Conservation (phyloP, 2,888 invertebrate genomes). For the Smittia aterrima region DNA sequence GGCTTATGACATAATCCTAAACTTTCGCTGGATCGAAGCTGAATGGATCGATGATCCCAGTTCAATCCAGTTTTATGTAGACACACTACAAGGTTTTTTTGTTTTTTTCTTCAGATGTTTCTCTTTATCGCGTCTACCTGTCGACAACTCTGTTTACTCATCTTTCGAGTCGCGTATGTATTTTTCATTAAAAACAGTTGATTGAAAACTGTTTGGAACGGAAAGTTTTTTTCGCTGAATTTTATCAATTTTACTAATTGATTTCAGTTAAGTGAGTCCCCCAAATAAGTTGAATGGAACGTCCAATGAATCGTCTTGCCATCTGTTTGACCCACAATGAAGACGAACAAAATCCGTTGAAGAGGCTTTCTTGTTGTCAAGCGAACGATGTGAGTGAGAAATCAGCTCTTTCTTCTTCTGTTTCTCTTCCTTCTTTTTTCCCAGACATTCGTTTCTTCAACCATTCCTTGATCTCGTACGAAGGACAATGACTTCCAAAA, state of each 20-base stretch:
- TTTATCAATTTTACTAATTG: too few relatives aligned
- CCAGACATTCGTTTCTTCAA: conserved; percentile 20
- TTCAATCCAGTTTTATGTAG: conserved; percentile 1
- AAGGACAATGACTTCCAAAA: conserved; percentile 31
- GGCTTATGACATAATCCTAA: neutral
- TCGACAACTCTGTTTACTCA: neutral
- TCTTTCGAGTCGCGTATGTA: neutral
- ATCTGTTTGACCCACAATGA: conserved; percentile 14
- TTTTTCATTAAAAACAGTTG: neutral
- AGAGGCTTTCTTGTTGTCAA: neutral
- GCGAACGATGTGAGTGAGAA: neutral
- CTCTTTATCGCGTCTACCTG: neutral
- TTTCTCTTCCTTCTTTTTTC: neutral
- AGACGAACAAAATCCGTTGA: conserved; percentile 6
- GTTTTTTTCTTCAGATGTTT: neutral
- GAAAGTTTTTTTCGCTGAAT: neutral
- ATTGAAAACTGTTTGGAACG: neutral
- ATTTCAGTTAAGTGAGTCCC: neutral
- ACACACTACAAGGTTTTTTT: neutral
- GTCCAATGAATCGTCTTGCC: neutral
- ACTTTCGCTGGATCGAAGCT: neutral
- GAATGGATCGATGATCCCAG: neutral
- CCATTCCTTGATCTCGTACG: neutral
- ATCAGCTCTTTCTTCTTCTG: neutral
- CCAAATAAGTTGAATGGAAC: neutral